Evolutionary conservation across 2,888 invertebrate species (phyloP).

Genomic region (Lasioglossum lativentre): DNA sequence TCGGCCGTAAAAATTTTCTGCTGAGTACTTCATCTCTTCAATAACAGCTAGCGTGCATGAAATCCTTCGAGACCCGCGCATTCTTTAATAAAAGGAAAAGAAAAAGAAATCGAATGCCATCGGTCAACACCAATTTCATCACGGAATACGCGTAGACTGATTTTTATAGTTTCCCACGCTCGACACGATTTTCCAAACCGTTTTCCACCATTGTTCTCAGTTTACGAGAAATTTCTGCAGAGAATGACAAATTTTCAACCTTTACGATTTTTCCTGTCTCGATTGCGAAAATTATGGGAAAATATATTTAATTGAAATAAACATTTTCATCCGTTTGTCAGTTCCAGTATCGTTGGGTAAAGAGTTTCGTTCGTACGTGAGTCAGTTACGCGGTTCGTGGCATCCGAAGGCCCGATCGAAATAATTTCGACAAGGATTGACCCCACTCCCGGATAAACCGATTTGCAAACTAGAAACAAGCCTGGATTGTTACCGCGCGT

Average conservation of each 20-base stretch:
- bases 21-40: constrained; percentile 41
- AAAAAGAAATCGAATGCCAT: not conserved
- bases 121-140: not conserved
- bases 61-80: not conserved
- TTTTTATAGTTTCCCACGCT: not conserved
- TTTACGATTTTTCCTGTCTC: too few relatives aligned
- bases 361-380: not conserved
- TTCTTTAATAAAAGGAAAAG: not conserved
- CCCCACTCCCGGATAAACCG: constrained; percentile 20
- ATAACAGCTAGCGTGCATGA: not conserved
- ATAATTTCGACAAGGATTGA: constrained; percentile 20
- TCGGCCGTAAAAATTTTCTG: constrained; percentile 53
- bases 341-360: too few relatives aligned
- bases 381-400: not conserved
- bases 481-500: constrained; percentile 19
- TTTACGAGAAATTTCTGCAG: not conserved
- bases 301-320: too few relatives aligned
- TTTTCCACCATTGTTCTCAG: not conserved
- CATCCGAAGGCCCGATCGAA: constrained; percentile 17
- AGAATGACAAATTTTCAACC: not conserved
- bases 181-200: not conserved
- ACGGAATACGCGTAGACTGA: not conserved
- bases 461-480: constrained; percentile 30
- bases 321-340: too few relatives aligned
- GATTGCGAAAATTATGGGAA: too few relatives aligned